Evolutionary conservation across 2,888 invertebrate genomes (phyloP), one percentile per base, ranked within the genome.

Genomic region (Pantelozetes paolii): DNA sequence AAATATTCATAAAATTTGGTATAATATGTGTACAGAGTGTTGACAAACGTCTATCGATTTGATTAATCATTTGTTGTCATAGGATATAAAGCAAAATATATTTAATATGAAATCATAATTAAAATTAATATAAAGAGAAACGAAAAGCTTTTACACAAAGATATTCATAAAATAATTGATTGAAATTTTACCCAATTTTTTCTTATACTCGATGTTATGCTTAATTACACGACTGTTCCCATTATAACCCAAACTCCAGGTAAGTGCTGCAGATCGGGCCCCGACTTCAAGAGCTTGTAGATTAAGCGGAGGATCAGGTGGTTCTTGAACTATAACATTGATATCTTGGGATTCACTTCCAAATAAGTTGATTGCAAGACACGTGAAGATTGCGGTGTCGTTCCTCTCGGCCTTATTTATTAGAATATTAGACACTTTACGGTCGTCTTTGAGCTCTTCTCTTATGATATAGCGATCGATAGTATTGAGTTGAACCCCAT

Each of bases 401-500:
- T 64, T 71, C 20, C 75, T 71, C 30, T 26, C 50, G 13, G 57
- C 70, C 23, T 74, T 70, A 30, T 57, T 71, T 30, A 74, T 73
- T 48, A 57, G 30, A 36, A 73, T 54, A 42, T 67, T 69, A 62
- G 73, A 69, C 32, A 69, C 69, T 42, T 70, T 69, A 54, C 70
- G 69, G 13, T 50, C 50, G 54, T 48, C 15, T 57, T 73, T 73
- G 85, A 69, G 15, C 23, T 69, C 69, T 26, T 69, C 69, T 45
- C 69, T 40, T 26, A 69, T 6, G 26, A 69, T 69, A 64, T 64
- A 64, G 18, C 64, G 64, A 64, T 64, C 64, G 64, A 40, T 40
- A 64, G 36, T 45, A 69, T 42, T 69, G 26, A 69, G 45, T 40
- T 15, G 28, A 69, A 42, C 26, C 15, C 93, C 91, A 82, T 94